Percentiles rank a stretch among this genome's conserved stretches.
Evolutionary conservation across 2,888 invertebrate species (phyloP).

Genomic region (Cheiracanthium punctorium): DNA sequence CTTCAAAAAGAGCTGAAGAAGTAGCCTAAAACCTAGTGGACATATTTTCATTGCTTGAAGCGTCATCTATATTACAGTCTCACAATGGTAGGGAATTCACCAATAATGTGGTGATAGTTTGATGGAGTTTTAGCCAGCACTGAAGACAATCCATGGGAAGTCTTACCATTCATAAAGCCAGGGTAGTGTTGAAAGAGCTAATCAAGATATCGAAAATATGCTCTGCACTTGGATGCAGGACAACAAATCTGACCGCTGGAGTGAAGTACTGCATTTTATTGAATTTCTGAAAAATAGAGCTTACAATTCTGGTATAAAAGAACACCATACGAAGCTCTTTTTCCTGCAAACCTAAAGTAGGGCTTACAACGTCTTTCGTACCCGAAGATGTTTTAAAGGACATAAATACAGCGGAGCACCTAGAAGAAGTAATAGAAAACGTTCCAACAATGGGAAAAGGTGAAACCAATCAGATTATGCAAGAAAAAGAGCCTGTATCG

Average conservation of each 20-base stretch:
- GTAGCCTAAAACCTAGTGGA: not conserved
- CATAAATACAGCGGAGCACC: no score
- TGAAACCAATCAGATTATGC: no score
- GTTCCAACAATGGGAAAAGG: no score
- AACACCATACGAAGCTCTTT: no score
- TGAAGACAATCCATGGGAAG: not conserved
- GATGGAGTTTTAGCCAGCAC: not conserved
- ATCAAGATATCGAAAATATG: conserved; percentile 41
- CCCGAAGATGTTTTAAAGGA: no score
- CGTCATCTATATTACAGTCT: not conserved
- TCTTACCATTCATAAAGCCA: not conserved
- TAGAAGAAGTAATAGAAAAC: no score
- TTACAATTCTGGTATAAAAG: no score
- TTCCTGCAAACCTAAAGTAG: no score
- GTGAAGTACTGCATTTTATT: conserved; percentile 26
- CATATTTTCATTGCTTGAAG: not conserved
- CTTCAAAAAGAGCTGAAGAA: not conserved
- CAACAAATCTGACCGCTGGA: conserved; percentile 21
- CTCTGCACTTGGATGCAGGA: conserved; percentile 36
- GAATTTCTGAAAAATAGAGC: conserved; percentile 52
- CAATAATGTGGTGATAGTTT: not conserved
- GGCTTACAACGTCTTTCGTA: no score
- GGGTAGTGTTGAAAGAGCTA: not conserved
- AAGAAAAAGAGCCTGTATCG: no score
- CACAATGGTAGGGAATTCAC: not conserved